Conservation (phyloP, 2,888 invertebrate species). For the Fragum sueziense region DNA sequence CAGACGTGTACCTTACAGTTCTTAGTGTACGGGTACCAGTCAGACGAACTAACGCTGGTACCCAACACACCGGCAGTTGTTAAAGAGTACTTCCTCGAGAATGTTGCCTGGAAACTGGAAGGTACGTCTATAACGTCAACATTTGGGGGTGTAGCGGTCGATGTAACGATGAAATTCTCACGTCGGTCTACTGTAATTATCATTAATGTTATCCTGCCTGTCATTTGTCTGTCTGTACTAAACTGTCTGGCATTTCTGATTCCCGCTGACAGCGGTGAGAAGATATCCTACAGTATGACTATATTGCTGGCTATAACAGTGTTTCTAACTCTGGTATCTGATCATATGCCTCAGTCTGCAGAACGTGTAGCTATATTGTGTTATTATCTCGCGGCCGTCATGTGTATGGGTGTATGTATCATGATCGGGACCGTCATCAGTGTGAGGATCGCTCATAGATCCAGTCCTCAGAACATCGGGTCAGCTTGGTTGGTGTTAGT, state of each 20-base stretch:
- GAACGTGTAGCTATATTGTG: not conserved
- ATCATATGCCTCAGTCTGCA: not conserved
- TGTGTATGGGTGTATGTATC: not conserved
- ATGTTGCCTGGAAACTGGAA: not conserved
- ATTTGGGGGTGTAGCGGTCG: not conserved
- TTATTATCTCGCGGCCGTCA: not conserved
- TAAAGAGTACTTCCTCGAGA: not conserved
- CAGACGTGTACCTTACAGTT: not conserved
- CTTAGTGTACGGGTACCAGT: not conserved
- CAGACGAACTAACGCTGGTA: not conserved
- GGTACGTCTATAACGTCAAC: not conserved
- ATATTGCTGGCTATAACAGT: conserved; percentile 7
- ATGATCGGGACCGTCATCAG: not conserved
- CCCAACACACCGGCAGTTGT: not conserved
- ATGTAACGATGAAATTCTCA: not conserved
- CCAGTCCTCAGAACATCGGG: not conserved
- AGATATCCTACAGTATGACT: conserved; percentile 14
- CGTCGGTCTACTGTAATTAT: not conserved
- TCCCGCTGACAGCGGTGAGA: conserved; percentile 2
- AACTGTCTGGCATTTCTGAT: conserved; percentile 1
- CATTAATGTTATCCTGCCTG: not conserved
- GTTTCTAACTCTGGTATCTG: conserved; percentile 4
- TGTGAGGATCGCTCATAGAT: not conserved
- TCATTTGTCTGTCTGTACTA: not conserved
- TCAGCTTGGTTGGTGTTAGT: not conserved